phyloP scores from a whole-genome alignment of 2,888 invertebrate species.

The Idaea biselata region DNA sequence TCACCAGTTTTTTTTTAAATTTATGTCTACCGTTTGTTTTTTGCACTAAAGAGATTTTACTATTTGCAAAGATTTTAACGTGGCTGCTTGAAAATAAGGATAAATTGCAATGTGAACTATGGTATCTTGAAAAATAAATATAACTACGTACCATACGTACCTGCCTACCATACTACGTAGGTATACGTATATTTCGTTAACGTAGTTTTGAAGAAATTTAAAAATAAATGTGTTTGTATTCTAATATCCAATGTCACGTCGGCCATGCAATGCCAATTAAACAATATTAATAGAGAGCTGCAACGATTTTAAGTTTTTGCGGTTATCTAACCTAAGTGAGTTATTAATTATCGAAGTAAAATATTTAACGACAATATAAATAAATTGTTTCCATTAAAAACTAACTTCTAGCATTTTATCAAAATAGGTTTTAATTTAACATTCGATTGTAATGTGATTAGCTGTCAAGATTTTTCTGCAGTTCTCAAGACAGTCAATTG shows the following conservation, averaged over 20 bases:
- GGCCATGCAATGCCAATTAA: neutral
- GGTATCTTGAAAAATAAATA: too few relatives aligned
- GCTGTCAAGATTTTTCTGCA: conserved; percentile 10
- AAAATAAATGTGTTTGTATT: neutral
- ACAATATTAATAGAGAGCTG: neutral
- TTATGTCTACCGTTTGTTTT: too few relatives aligned
- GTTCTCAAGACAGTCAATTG: conserved; percentile 47
- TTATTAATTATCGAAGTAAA: neutral
- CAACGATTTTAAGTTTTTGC: neutral
- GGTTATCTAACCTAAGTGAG: neutral
- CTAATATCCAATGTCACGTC: neutral
- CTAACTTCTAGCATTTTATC: neutral
- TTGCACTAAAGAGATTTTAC: too few relatives aligned
- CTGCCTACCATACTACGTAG: too few relatives aligned
- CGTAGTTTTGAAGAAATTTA: neutral
- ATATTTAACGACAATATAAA: neutral
- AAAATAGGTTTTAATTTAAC: conserved; percentile 5
- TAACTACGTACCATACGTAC: too few relatives aligned
- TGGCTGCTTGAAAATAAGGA: too few relatives aligned
- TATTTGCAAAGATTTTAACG: too few relatives aligned
- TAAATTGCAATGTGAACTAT: too few relatives aligned
- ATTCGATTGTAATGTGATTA: neutral
- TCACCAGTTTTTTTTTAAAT: too few relatives aligned
- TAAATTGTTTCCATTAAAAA: neutral
- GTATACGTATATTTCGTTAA: neutral